A percentile compares a stretch with the other conserved stretches of the same genome.
Conservation (phyloP, 2,888 invertebrate genomes). For the Andrena camellia region DNA sequence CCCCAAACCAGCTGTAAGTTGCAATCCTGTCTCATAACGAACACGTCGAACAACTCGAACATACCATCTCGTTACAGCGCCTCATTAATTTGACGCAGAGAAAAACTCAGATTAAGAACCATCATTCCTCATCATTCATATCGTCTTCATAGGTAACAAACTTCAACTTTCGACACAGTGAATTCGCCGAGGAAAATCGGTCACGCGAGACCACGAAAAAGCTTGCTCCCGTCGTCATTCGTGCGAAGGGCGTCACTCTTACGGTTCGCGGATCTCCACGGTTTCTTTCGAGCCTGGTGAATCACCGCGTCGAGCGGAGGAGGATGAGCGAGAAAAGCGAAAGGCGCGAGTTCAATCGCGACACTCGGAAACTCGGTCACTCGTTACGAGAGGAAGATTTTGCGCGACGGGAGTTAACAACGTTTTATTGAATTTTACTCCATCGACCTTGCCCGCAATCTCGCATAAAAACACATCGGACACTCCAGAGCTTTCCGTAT, state of each 20-base stretch:
- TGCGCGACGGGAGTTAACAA: constrained; percentile 24
- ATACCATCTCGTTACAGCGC: too few relatives aligned
- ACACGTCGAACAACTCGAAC: too few relatives aligned
- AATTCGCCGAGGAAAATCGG: constrained; percentile 13
- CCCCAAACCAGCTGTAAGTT: too few relatives aligned
- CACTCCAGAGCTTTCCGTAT: constrained; percentile 36
- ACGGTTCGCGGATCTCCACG: background rate
- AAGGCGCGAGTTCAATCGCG: constrained; percentile 33
- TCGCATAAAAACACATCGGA: constrained; percentile 19
- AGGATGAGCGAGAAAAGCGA: constrained; percentile 1
- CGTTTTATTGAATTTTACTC: constrained; percentile 47
- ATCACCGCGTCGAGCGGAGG: background rate
- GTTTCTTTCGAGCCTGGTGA: background rate
- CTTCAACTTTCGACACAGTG: too few relatives aligned
- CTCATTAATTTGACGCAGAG: too few relatives aligned
- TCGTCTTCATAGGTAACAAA: too few relatives aligned
- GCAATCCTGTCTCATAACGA: too few relatives aligned
- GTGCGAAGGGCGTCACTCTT: background rate
- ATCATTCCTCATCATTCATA: too few relatives aligned
- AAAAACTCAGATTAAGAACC: too few relatives aligned
- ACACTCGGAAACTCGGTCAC: constrained; percentile 48
- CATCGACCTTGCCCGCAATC: constrained; percentile 42
- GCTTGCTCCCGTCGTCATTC: background rate
- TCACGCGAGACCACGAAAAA: constrained; percentile 2
- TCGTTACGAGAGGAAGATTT: background rate